Conservation (phyloP, 2,888 invertebrate genomes). For the Synanthedon tipuliformis region DNA sequence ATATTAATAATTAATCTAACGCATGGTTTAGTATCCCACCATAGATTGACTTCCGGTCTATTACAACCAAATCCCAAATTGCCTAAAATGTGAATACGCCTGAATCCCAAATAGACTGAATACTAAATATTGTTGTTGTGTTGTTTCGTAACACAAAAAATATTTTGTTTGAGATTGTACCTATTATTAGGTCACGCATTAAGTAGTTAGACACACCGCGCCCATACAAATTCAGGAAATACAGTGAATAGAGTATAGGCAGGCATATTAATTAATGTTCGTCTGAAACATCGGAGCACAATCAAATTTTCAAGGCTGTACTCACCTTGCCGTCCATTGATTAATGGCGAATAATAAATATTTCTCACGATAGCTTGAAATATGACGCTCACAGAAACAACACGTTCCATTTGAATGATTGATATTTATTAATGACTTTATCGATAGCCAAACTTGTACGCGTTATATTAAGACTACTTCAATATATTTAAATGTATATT, state of each 20-base stretch:
- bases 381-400: slow-evolving; percentile 26
- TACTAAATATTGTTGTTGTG: too few species aligned
- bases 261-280: neutral
- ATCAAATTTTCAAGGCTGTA: slow-evolving; percentile 35
- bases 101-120: too few species aligned
- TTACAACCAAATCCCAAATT: too few species aligned
- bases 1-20: too few species aligned
- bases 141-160: too few species aligned
- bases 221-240: neutral
- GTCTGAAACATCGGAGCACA: slow-evolving; percentile 17
- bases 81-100: too few species aligned
- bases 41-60: too few species aligned
- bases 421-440: slow-evolving; percentile 34
- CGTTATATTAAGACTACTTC: too few species aligned
- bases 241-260: neutral
- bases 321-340: slow-evolving; percentile 42
- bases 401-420: slow-evolving; percentile 21
- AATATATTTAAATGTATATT: too few species aligned
- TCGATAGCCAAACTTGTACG: slow-evolving; percentile 13
- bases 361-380: slow-evolving; percentile 20
- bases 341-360: slow-evolving; percentile 40
- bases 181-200: slow-evolving; percentile 11
- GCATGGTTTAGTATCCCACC: too few species aligned
- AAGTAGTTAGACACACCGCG: slow-evolving; percentile 3
- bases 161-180: slow-evolving; percentile 4